Evolutionary conservation across 1,140 invertebrate species (phyloP).

Genomic region (Lepidurus apus): DNA sequence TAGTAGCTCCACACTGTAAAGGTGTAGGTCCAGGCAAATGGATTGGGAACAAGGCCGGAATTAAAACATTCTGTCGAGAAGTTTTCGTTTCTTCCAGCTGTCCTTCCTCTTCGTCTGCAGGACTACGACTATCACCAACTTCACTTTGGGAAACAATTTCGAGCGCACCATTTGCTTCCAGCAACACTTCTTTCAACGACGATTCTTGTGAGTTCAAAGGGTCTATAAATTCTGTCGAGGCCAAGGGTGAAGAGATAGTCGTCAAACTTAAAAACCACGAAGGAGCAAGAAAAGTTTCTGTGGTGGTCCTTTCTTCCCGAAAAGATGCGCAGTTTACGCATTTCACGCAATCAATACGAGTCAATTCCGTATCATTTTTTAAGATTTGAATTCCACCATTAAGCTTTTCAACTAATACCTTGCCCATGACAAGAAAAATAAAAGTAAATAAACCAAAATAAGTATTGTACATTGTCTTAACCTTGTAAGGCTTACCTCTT

Average conservation of each 20-base stretch:
- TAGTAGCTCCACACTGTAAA: conserved; percentile 34
- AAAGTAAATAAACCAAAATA: background rate
- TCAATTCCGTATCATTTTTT: background rate
- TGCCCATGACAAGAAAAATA: background rate
- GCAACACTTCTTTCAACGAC: background rate
- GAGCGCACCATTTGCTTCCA: background rate
- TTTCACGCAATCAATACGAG: background rate
- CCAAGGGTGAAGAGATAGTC: background rate
- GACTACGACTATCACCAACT: background rate
- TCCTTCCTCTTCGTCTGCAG: background rate
- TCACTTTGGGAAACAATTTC: background rate
- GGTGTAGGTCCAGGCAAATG: conserved; percentile 40
- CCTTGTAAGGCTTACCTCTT: background rate
- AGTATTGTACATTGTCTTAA: conserved; percentile 13
- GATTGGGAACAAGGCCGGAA: conserved; percentile 42
- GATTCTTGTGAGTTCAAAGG: background rate
- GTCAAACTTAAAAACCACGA: background rate
- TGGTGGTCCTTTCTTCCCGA: background rate
- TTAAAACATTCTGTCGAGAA: conserved; percentile 33
- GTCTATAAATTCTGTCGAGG: background rate
- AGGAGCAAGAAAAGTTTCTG: background rate
- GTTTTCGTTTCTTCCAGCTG: conserved; percentile 24
- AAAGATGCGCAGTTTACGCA: background rate
- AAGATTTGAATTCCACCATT: background rate
- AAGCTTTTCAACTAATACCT: background rate